Base-by-base conservation (phyloP, 2,888 invertebrate species). In the Acleris emargana region DNA sequence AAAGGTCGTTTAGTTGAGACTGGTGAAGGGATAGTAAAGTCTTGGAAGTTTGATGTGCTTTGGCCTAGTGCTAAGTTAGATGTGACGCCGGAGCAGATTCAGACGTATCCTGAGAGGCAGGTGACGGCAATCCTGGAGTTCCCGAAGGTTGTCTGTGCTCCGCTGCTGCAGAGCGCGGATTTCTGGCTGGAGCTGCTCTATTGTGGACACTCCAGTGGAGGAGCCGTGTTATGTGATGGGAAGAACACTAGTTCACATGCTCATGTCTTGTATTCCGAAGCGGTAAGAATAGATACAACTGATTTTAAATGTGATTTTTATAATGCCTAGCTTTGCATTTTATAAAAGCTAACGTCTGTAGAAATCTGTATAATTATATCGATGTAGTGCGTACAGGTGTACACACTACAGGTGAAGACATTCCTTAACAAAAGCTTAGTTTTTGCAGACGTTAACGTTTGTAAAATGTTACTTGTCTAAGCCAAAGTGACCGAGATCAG, bases 131-230 rank as follows among this genome's bases (percentile, higher is more conserved):
- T 95, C 4, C 81, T 97, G 71, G 95, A 96, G 80, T 97, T 97
- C 80, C 95, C 95, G 7, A 95, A 95, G 58, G 95, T 95, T 5
- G 94, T 95, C 69, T 97, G 96, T 80, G 81, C 88, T 7, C 94
- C 94, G 1, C 93, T 95, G 55, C 93, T 94, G 72, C 91, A 94
- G 0, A 92, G 92, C 68, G 95, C 94, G 0, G 96, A 96, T 75
- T 96, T 96, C 75, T 96, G 95, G 95, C 84, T 97, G 74, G 96
- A 97, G 80, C 86, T 97, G 68, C 93, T 96, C 72, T 97, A 96
- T 78, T 97, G 97, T 77, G 97, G 97, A 45, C 94, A 95, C 72
- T 91, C 91, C 0, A 91, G 90, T 72, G 91, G 92, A 4, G 96
- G 95, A 54, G 93, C 95, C 22, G 93, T 95, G 53, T 93, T 95